Base-by-base conservation (phyloP, 1,140 invertebrate genomes). In the Melanaphis sacchari region DNA sequence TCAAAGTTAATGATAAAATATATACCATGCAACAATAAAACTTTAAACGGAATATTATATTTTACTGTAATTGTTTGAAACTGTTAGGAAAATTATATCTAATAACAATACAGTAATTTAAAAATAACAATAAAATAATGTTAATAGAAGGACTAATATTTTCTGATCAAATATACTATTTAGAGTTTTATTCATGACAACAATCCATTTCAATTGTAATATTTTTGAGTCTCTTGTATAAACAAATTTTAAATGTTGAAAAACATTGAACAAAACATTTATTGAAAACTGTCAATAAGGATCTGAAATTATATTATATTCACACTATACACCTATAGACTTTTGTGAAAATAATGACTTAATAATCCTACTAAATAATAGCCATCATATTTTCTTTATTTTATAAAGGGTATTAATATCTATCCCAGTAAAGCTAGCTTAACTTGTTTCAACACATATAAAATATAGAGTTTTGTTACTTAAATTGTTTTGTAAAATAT, bases 241-340 rank as follows among this genome's bases (percentile, higher is more conserved):
- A 26, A 40, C 82, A 40, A 84, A 41, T 24, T 26, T 40, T 2
- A 40, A 40, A 84, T 40, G 24, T 41, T 24, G 40, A 9, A 41
- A 40, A 84, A 40, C 22, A 84, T 40, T 38, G 31, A 41, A 22
- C 59, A 82, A 8, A 8, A 3, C 7, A 84, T 24, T 40, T 18
- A 26, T 26, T 84, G 38, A 40, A 84, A 84, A 84, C 22, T 84
- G 36, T 40, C 38, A 87, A 46, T 87, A 43, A 49, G 26, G 26
- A 87, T 43, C 31, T 43, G n/a, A 87, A 87, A 87, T 87, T 49
- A 49, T 87, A 46, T 21, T 46, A 22, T 87, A 87, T 46, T n/a
- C 24, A 36, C 36, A 36, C 0, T n/a, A 18, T 87, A 5, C 49
- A 87, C 41, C 5, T 84, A 40, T 9, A 36, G 8, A 22, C 21